Conservation (phyloP, 2,888 invertebrate genomes). For the Hetaerina titia region DNA sequence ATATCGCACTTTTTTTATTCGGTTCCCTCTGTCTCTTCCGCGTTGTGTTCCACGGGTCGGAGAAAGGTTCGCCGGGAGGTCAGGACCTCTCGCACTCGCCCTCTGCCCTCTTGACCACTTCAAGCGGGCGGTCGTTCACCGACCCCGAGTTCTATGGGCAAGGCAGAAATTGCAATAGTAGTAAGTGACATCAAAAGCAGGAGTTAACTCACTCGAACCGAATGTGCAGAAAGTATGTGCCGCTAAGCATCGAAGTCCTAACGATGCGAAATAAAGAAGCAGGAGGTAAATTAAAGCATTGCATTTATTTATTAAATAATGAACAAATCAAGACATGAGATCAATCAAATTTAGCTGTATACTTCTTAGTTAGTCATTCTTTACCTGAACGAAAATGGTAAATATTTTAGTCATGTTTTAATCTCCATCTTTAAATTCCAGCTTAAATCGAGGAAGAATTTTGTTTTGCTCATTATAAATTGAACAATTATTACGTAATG, state of each 20-base stretch:
- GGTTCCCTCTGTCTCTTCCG: not conserved
- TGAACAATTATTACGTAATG: too few species aligned
- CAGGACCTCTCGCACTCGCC: not conserved
- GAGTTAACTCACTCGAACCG: not conserved
- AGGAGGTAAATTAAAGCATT: too few species aligned
- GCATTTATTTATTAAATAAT: too few species aligned
- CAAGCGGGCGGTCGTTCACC: not conserved
- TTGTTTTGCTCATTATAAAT: too few species aligned
- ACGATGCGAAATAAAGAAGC: too few species aligned
- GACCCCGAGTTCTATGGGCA: not conserved
- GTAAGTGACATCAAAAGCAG: not conserved
- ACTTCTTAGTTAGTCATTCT: too few species aligned
- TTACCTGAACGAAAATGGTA: too few species aligned
- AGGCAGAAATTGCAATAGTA: not conserved
- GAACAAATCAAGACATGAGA: too few species aligned
- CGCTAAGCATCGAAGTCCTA: not conserved
- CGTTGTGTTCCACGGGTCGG: not conserved
- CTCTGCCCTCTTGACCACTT: not conserved
- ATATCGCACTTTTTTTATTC: not conserved
- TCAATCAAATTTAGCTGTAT: too few species aligned
- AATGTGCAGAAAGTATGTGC: not conserved
- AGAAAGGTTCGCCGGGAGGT: not conserved
- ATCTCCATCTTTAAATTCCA: too few species aligned
- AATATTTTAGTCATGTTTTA: too few species aligned
- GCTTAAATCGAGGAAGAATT: too few species aligned